Percentiles rank a stretch among this genome's conserved stretches.
Conservation (phyloP, 2,113 vertebrate genomes). For the Xenotilapia caudafasciata region DNA sequence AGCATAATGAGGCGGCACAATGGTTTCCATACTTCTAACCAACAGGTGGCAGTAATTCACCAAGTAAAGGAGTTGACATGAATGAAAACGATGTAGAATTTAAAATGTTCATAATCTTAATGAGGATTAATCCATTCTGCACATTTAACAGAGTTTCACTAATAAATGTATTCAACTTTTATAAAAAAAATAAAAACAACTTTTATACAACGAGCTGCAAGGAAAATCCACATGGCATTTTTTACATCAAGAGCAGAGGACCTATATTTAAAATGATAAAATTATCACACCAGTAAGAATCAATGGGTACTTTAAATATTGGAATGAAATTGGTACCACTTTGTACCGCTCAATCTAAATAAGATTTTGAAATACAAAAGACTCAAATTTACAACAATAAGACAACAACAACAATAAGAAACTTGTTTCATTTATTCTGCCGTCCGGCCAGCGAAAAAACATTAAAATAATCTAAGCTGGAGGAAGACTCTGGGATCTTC, state of each 20-base stretch:
- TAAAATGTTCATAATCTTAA: not conserved
- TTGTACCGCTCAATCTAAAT: not conserved
- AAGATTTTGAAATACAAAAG: not conserved
- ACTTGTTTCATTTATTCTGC: not conserved
- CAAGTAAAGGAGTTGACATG: not conserved
- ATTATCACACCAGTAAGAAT: not conserved
- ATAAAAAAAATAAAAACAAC: not conserved
- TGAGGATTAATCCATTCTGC: not conserved
- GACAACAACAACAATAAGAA: not conserved
- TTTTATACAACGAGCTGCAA: not conserved
- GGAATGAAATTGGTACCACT: not conserved
- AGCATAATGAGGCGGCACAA: not conserved
- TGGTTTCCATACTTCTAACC: not conserved
- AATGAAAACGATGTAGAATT: not conserved
- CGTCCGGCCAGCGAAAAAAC: rapidly evolving
- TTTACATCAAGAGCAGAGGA: not conserved
- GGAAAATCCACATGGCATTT: not conserved
- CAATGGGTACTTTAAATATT: not conserved
- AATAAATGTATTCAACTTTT: not conserved
- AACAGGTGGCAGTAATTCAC: not conserved
- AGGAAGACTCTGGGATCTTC: not conserved
- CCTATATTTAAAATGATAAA: not conserved
- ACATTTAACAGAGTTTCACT: not conserved
- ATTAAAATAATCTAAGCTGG: not conserved
- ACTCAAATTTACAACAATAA: not conserved